These are phyloP conservation scores for Eurois occulta DNA, from an alignment of 2,888 invertebrate genomes.

Conservation along the genomic window DNA sequence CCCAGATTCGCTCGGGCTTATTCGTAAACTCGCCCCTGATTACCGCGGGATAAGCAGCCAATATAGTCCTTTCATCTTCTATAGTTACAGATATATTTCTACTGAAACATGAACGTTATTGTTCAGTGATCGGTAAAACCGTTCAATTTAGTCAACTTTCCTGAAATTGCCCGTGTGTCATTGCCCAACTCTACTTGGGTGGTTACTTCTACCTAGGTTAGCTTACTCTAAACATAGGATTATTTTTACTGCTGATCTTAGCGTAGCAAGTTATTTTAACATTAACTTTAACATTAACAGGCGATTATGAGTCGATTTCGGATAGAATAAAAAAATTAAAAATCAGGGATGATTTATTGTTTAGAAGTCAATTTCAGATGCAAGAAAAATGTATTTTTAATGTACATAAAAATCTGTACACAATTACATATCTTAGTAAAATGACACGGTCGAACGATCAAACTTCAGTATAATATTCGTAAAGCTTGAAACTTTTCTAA, in stretches of 20 bases:
- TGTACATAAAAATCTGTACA: no score
- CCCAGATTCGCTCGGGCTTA: conserved; percentile 42
- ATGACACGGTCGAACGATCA: background rate
- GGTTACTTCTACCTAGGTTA: background rate
- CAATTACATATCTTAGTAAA: background rate
- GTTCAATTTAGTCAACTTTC: conserved; percentile 1
- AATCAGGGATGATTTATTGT: background rate
- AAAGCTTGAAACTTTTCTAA: background rate
- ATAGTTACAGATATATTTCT: conserved; percentile 1
- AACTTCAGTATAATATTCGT: background rate
- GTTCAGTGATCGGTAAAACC: background rate
- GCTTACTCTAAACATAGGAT: background rate
- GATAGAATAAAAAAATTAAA: background rate
- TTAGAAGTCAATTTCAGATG: background rate
- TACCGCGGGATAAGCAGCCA: conserved; percentile 32
- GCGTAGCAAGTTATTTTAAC: background rate
- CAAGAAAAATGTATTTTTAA: background rate
- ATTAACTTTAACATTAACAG: background rate
- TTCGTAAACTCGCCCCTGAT: conserved; percentile 41
- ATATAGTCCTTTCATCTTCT: conserved; percentile 29
- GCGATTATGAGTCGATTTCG: background rate
- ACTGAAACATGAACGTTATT: conserved; percentile 20
- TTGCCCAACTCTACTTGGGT: background rate
- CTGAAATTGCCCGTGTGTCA: background rate
- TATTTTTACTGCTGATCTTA: background rate